These are phyloP conservation scores for Axinella damicornis DNA, from an alignment of 37 sponge, comb jelly and placozoan genomes.

Conservation along the genomic window DNA sequence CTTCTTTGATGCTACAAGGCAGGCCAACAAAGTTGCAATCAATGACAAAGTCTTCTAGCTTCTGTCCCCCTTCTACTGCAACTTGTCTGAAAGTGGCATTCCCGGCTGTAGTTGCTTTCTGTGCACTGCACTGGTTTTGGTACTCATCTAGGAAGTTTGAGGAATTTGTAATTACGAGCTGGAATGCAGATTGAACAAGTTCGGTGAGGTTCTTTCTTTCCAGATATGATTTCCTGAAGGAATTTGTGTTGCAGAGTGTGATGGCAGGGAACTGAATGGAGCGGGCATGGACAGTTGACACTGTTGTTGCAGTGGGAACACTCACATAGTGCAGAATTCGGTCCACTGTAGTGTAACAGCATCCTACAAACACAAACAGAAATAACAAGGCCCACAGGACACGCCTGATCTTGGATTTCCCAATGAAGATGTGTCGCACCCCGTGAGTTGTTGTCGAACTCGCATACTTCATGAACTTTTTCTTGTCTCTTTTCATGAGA, in stretches of 20 bases:
- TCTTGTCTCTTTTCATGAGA: constrained; percentile 12
- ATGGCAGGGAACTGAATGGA: constrained; percentile 36
- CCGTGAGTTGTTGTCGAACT: constrained; percentile 59
- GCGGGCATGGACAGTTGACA: neutral
- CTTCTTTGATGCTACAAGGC: neutral
- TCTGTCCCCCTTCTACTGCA: neutral
- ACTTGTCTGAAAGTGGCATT: neutral
- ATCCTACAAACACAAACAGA: neutral
- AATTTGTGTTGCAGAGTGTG: constrained; percentile 52
- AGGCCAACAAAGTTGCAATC: constrained; percentile 19
- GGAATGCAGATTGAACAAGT: neutral
- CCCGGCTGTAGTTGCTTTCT: neutral
- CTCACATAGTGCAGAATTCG: constrained; percentile 5
- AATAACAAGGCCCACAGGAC: constrained; percentile 55
- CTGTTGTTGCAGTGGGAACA: constrained; percentile 31
- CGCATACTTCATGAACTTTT: constrained; percentile 35
- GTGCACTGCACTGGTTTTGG: constrained; percentile 3
- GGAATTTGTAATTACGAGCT: neutral
- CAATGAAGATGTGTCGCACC: constrained; percentile 39
- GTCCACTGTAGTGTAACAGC: constrained; percentile 18
- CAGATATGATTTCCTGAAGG: constrained; percentile 9
- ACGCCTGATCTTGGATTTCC: constrained; percentile 42
- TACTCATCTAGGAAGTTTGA: neutral
- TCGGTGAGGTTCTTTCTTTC: constrained; percentile 25
- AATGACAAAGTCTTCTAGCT: constrained; percentile 7